Evolutionary conservation across 1,140 invertebrate genomes (phyloP), one percentile per base, ranked within the genome.

Genomic region (Colletes latitarsis): DNA sequence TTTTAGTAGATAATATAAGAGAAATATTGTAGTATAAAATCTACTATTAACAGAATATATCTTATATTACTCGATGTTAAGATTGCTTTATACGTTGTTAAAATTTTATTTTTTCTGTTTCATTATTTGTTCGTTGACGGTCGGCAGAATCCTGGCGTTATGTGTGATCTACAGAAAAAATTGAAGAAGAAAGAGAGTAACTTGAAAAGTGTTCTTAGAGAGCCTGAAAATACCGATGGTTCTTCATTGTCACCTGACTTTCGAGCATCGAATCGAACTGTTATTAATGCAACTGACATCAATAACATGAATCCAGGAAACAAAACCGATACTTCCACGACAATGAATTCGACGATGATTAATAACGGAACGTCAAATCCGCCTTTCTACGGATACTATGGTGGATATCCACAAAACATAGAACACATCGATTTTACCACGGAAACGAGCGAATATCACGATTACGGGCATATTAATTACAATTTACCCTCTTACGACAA

Each of bases 331-430:
- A 9, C 21, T 6, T 19, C 67, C 10, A 67, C 12, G 66, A 14
- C 72, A 17, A 46, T 46, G 43, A 83, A 39, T 30, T 82, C 43
- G 3, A 74, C 71, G 3, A 19, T 4, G 9, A 49, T 69, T 66
- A 62, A 46, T 9, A 74, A 62, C 58, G 4, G 58, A 21, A 80
- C 62, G 1, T 72, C 64, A 21, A 58, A 55, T 43, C 77, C 79
- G 1, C 53, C 41, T 5, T 90, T 84, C 53, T 66, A 70, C 6
- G 91, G 90, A 6, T 92, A 92, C 66, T 93, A 91, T 39, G 87
- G 85, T n/a, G 91, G 91, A 19, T 82, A 88, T 84, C 88, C 91
- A 3, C 91, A 92, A 70, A 78, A 88, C 15, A n/a, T 92, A 17
- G 66, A 88, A 0, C 64, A 91, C 14, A 9, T 92, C 0, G 86